Evolutionary conservation across 2,797 vertebrate genomes (phyloP).

Genomic region (Phaenicophaeus curvirostris): DNA sequence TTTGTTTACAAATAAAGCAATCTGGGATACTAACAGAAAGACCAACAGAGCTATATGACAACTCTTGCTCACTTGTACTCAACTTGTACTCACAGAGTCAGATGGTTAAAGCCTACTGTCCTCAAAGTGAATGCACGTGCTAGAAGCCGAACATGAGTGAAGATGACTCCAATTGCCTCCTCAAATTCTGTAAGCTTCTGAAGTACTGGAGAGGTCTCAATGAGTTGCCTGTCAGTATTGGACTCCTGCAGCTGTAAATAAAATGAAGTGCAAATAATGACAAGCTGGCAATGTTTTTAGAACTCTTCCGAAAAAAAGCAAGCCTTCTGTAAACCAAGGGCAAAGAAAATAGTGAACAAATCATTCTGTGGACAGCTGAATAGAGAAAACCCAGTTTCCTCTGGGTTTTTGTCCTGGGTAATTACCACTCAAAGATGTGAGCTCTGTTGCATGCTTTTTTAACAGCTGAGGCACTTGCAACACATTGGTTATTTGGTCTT

Average conservation of each 20-base stretch:
- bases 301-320: neutral
- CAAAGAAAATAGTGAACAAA: neutral
- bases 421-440: neutral
- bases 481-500: neutral
- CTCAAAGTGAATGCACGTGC: slow-evolving; percentile 95
- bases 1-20: neutral
- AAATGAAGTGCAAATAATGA: neutral
- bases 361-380: neutral
- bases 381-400: neutral
- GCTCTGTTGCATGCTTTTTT: neutral
- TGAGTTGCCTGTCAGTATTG: slow-evolving; percentile 93
- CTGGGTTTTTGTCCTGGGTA: neutral
- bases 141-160: slow-evolving; percentile 93
- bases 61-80: too few relatives aligned
- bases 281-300: neutral
- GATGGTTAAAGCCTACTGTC: slow-evolving; percentile 98
- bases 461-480: neutral
- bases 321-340: neutral
- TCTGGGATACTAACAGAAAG: neutral
- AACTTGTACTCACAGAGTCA: slow-evolving; percentile 93
- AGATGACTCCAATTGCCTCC: slow-evolving; percentile 91
- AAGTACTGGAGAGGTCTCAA: slow-evolving; percentile 96
- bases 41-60: neutral
- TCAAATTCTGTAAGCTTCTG: slow-evolving; percentile 96
- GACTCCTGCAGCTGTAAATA: slow-evolving; percentile 91